Conservation (phyloP, 2,113 vertebrate genomes). For the Oncorhynchus clarkii region DNA sequence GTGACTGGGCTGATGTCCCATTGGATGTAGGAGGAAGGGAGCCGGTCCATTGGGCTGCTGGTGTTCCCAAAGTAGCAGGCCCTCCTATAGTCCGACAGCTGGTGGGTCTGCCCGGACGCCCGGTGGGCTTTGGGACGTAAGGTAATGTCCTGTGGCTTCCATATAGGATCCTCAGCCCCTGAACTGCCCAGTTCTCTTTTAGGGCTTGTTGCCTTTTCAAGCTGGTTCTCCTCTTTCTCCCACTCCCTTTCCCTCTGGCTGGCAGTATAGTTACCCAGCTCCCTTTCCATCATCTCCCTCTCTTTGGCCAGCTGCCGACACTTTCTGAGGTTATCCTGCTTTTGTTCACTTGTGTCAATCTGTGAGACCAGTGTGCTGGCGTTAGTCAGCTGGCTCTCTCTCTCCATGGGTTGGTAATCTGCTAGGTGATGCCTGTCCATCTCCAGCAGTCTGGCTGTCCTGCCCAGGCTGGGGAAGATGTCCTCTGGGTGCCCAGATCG, state of each 20-base stretch:
- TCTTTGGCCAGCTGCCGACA: slow-evolving; percentile 68
- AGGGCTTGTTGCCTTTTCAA: slow-evolving; percentile 43
- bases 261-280: slow-evolving; percentile 56
- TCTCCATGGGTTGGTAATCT: slow-evolving; percentile 48
- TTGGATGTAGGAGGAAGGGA: slow-evolving; percentile 56
- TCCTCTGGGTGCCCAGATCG: slow-evolving; percentile 47
- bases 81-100: slow-evolving; percentile 64
- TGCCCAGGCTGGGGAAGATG: slow-evolving; percentile 57
- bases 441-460: slow-evolving; percentile 48
- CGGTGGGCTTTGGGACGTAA: slow-evolving; percentile 65
- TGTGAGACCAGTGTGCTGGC: slow-evolving; percentile 62
- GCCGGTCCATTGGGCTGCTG: slow-evolving; percentile 73
- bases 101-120: slow-evolving; percentile 57
- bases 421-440: slow-evolving; percentile 32
- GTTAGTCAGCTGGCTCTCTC: slow-evolving; percentile 59
- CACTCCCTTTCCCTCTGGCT: slow-evolving; percentile 34
- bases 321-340: slow-evolving; percentile 59
- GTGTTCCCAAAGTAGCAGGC: slow-evolving; percentile 77
- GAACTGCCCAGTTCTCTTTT: slow-evolving; percentile 26
- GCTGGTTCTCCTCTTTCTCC: slow-evolving; percentile 29
- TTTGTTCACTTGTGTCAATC: slow-evolving; percentile 61
- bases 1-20: slow-evolving; percentile 79
- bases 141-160: slow-evolving; percentile 72
- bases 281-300: slow-evolving; percentile 68
- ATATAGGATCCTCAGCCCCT: slow-evolving; percentile 62